Evolutionary conservation across 2,888 invertebrate genomes (phyloP).

Genomic region (Laspeyria flexula): DNA sequence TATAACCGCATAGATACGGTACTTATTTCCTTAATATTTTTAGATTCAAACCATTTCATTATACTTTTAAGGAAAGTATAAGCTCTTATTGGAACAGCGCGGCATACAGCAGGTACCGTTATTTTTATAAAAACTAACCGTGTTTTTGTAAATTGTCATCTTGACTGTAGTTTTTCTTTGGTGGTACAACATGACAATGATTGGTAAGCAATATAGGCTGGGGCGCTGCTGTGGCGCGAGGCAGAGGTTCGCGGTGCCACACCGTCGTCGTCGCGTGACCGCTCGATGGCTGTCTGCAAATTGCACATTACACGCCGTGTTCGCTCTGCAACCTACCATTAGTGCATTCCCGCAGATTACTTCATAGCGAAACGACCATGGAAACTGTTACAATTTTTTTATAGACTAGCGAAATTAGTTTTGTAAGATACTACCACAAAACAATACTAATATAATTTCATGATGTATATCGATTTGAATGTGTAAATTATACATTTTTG

Average conservation of each 20-base stretch:
- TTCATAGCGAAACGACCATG: constrained; percentile 77
- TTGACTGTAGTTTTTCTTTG: background rate
- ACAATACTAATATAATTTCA: background rate
- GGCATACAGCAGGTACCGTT: background rate
- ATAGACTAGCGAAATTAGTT: constrained; percentile 54
- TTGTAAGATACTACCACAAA: constrained; percentile 27
- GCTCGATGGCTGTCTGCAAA: constrained; percentile 72
- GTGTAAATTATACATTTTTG: too few species aligned
- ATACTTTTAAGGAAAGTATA: too few species aligned
- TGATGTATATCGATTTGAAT: too few species aligned
- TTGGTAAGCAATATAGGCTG: background rate
- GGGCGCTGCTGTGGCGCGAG: constrained; percentile 7
- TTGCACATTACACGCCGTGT: constrained; percentile 78
- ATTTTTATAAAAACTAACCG: constrained; percentile 1
- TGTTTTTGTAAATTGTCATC: background rate
- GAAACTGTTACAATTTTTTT: constrained; percentile 73
- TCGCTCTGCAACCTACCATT: constrained; percentile 77
- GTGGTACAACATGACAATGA: background rate
- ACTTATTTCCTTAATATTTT: too few species aligned
- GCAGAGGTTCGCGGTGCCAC: constrained; percentile 28
- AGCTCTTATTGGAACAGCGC: too few species aligned
- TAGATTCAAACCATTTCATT: too few species aligned
- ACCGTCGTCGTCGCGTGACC: constrained; percentile 78
- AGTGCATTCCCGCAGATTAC: constrained; percentile 81
- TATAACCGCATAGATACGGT: too few species aligned